Conservation (phyloP, 2,113 vertebrate species). For the Mus musculus region GRCm39 chr9:15958501-15959000, state of each 20-base stretch:
- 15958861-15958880: neutral
- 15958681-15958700: neutral
- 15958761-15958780: neutral
- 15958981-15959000: neutral
- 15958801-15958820: slow-evolving; percentile 5
- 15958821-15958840: slow-evolving; percentile 21
- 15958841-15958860: neutral
- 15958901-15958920: neutral
- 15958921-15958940: neutral
- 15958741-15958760: slow-evolving; percentile 35
- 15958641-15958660: neutral
- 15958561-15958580: neutral
- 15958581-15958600: neutral
- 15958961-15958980: neutral
- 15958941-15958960: too few species aligned
- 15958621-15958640: neutral
- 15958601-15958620: neutral
- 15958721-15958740: slow-evolving; percentile 49
- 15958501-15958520: neutral
- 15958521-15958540: neutral
- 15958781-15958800: slow-evolving; percentile 6
- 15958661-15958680: slow-evolving; percentile 44
- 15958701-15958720: slow-evolving; percentile 45
- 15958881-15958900: neutral
- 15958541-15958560: neutral